These are phyloP conservation scores for Heptranchias perlo DNA, from an alignment of 2,113 vertebrate species.

Conservation along the genomic window DNA sequence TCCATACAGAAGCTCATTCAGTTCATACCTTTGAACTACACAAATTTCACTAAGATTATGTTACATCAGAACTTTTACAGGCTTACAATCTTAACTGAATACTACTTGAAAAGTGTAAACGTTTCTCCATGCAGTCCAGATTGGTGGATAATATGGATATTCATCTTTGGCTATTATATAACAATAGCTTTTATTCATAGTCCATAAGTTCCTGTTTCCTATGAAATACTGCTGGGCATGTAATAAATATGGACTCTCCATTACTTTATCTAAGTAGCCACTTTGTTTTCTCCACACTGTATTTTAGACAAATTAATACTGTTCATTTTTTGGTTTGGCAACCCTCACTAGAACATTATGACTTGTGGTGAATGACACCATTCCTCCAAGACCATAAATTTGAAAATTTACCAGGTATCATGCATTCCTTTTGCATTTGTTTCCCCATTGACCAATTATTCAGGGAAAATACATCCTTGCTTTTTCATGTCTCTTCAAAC, in stretches of 20 bases:
- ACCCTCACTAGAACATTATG: slow-evolving; percentile 41
- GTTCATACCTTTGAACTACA: slow-evolving; percentile 45
- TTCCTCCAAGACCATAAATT: slow-evolving; percentile 47
- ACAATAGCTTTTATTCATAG: slow-evolving; percentile 10
- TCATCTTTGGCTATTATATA: background rate
- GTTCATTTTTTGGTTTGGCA: slow-evolving; percentile 46
- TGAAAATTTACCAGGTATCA: slow-evolving; percentile 43
- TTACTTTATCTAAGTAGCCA: background rate
- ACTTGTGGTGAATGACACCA: slow-evolving; percentile 46
- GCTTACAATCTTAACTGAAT: background rate
- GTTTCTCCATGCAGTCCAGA: background rate
- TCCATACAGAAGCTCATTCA: slow-evolving; percentile 55
- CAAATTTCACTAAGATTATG: slow-evolving; percentile 15
- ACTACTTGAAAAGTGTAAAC: slow-evolving; percentile 9
- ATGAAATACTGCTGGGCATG: background rate
- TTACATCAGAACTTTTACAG: slow-evolving; percentile 20
- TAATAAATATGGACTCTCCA: background rate
- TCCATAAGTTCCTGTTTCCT: background rate
- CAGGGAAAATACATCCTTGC: slow-evolving; percentile 41
- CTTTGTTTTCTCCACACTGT: slow-evolving; percentile 45
- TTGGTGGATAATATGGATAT: background rate
- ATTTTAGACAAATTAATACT: slow-evolving; percentile 44
- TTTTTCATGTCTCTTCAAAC: slow-evolving; percentile 39
- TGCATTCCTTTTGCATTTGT: slow-evolving; percentile 41
- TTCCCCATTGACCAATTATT: slow-evolving; percentile 42